These are phyloP conservation scores for Eupithecia centaureata DNA, from an alignment of 2,888 invertebrate genomes.

Conservation along the genomic window DNA sequence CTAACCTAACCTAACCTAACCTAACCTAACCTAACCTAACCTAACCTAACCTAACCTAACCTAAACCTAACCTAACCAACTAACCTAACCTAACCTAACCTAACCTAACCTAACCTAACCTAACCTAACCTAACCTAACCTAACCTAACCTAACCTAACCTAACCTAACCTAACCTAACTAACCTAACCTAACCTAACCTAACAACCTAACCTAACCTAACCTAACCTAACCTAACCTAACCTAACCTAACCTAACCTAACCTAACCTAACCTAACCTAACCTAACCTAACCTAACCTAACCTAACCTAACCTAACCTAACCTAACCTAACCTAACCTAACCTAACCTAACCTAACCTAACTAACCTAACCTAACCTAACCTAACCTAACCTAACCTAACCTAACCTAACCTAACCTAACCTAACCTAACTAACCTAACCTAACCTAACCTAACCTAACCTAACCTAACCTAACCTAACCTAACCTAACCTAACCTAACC, in stretches of 20 bases:
- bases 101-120: neutral
- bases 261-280: slow-evolving; percentile 32
- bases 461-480: no score
- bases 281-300: slow-evolving; percentile 32
- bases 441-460: no score
- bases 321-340: slow-evolving; percentile 34
- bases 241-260: slow-evolving; percentile 32
- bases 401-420: slow-evolving; percentile 32
- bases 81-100: no score
- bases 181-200: neutral
- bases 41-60: no score
- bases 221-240: slow-evolving; percentile 32
- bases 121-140: neutral
- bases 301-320: slow-evolving; percentile 32
- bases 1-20: no score
- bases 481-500: no score
- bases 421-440: no score
- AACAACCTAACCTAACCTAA: slow-evolving; percentile 19
- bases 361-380: slow-evolving; percentile 24
- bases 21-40: no score
- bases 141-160: neutral
- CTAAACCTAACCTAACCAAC: no score
- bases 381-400: slow-evolving; percentile 34
- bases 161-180: no score
- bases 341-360: slow-evolving; percentile 32